Evolutionary conservation across 2,113 vertebrate species (phyloP), one percentile per base, ranked within the genome.

Genomic region (Sander vitreus): DNA sequence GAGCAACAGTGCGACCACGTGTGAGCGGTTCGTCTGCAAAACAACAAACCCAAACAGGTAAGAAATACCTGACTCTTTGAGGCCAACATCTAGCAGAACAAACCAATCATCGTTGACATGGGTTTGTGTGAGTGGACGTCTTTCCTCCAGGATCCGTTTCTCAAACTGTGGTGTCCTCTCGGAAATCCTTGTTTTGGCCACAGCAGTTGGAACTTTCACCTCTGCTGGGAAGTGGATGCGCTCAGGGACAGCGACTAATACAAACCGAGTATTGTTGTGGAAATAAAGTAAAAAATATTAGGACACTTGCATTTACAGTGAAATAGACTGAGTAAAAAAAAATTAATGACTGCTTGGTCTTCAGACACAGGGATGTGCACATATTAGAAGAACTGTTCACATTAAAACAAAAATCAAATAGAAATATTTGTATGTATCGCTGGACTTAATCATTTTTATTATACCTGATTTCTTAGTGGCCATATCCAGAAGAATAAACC

Each of bases 71-170:
- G 88, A 84, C 76, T 85, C 58, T 85, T 77, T 88, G 82, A 21
- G 48, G 25, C 54, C 91, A 88, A 33, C 51, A 58, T 93, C 93
- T 30, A 95, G 89, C 2, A 94, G 90, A 87, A 88, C 79, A 91
- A 93, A 95, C 94, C 95, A 95, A 68, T 94, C 92, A 73, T 91
- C 93, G 78, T 51, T 64, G 66, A 71, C 75, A 48, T 81, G 85
- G 23, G 86, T 83, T 3, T 76, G 70, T 15, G 68, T 8, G 62
- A 43, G 18, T 2, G 74, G 84, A 45, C 1, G 81, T 81, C 91
- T 93, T 81, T 91, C 91, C 39, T 91, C 80, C 81, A 81, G 78
- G 88, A 93, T 83, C 62, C 86, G 72, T 55, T 66, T 73, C 88
- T 87, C 92, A 90, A 91, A 93, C 66, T 50, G 73, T 5, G 90